phyloP scores from a whole-genome alignment of 2,113 vertebrate genomes.

The Zosterops japonicus region DNA sequence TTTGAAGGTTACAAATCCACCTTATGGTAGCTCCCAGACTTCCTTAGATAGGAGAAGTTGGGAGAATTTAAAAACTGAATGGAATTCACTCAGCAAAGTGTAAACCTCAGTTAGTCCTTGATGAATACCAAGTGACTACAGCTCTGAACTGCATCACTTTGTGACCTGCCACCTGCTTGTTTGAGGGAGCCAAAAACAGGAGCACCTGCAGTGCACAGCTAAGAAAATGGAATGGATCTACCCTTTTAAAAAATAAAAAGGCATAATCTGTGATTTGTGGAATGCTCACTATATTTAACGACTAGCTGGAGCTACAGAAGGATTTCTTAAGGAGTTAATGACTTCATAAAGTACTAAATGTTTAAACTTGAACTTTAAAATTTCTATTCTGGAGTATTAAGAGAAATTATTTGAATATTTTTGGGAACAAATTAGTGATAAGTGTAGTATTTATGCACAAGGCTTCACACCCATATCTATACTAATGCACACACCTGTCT shows the following conservation, averaged over 20 bases:
- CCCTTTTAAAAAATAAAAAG: neutral
- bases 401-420: neutral
- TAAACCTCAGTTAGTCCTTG: neutral
- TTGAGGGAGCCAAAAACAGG: neutral
- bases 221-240: neutral
- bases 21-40: neutral
- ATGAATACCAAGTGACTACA: neutral
- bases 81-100: neutral
- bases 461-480: neutral
- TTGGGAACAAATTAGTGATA: neutral
- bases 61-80: neutral
- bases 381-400: neutral
- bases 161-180: neutral
- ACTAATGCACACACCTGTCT: neutral
- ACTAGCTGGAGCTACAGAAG: neutral
- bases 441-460: neutral
- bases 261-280: fast-evolving
- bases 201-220: neutral
- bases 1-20: neutral
- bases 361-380: neutral
- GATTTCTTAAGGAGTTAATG: neutral
- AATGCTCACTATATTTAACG: neutral
- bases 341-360: neutral
- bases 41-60: too few species aligned
- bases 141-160: neutral